Conservation (phyloP, 2,797 vertebrate genomes). For the Lacerta viridis region DNA sequence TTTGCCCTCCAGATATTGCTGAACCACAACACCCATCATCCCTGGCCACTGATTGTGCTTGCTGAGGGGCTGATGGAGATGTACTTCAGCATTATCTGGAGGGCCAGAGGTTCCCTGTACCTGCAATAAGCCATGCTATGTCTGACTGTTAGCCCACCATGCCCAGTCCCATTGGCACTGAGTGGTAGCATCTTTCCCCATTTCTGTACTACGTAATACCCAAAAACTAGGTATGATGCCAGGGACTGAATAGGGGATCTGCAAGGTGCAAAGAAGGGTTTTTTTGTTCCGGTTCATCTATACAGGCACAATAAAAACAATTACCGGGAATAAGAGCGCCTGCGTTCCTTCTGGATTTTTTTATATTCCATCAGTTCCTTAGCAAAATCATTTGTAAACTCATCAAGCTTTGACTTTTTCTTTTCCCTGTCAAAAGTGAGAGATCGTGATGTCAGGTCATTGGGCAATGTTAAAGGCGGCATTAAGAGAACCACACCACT, state of each 20-base stretch:
- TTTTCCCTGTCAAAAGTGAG: slow-evolving; percentile 90
- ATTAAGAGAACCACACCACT: slow-evolving; percentile 81
- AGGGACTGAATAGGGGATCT: background rate
- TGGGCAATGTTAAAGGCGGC: slow-evolving; percentile 60
- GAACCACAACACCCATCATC: too few relatives aligned
- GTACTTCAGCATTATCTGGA: too few relatives aligned
- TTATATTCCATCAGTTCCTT: slow-evolving; percentile 99
- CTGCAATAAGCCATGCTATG: background rate
- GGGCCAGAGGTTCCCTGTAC: too few relatives aligned
- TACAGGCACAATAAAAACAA: slow-evolving; percentile 81
- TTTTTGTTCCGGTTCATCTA: background rate
- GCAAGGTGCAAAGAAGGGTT: background rate
- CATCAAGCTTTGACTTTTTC: slow-evolving; percentile 96
- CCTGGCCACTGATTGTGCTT: too few relatives aligned
- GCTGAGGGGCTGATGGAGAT: too few relatives aligned
- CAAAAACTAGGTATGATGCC: too few relatives aligned
- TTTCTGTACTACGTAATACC: too few relatives aligned
- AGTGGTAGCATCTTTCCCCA: background rate
- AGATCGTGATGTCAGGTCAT: slow-evolving; percentile 69
- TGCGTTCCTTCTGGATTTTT: slow-evolving; percentile 96
- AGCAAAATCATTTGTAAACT: slow-evolving; percentile 99
- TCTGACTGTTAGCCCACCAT: too few relatives aligned
- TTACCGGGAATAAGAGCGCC: slow-evolving; percentile 97
- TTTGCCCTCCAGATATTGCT: too few relatives aligned
- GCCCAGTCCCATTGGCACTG: background rate